Evolutionary conservation across 2,888 invertebrate genomes (phyloP), one percentile per base, ranked within the genome.

Genomic region (Pediacus dermestoides): DNA sequence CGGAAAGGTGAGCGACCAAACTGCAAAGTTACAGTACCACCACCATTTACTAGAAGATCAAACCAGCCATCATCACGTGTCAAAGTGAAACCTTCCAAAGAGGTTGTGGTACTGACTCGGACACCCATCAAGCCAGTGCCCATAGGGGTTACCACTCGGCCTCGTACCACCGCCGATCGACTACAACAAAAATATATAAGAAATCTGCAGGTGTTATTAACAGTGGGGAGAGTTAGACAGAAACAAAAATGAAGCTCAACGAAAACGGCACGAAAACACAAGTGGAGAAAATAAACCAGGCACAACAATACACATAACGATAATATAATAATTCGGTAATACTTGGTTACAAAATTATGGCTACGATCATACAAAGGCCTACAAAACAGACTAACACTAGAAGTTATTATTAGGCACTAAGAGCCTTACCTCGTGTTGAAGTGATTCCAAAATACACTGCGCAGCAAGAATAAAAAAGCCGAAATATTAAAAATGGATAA

Each of bases 401-500:
- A n/a, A n/a, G n/a, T n/a, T n/a, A n/a, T n/a, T n/a, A n/a, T n/a
- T n/a, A n/a, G n/a, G n/a, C n/a, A n/a, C n/a, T n/a, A n/a, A n/a
- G n/a, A 65, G 70, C 81, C 91, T 92, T 92, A 93, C 93, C 93
- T 92, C 81, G 90, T 87, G 75, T 92, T 92, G 88, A 93, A 92
- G 88, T 92, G 89, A 82, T 90, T 92, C 93, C 92, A 92, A 86
- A 92, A 92, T 81, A 91, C 87, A 89, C 92, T 93, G 88, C 78
- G 85, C 84, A 84, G 85, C 85, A 81, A 77, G 80, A 67, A 67
- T 60, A 60, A 65, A 60, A 60, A 63, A 55, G 48, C 51, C 52
- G 51, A 54, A 53, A 50, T 41, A 55, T 53, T 56, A 54, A 50
- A 52, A 46, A 26, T n/a, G n/a, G n/a, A n/a, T n/a, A n/a, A n/a